phyloP scores from a whole-genome alignment of 2,113 vertebrate species.

The Entomyzon cyanotis region DNA sequence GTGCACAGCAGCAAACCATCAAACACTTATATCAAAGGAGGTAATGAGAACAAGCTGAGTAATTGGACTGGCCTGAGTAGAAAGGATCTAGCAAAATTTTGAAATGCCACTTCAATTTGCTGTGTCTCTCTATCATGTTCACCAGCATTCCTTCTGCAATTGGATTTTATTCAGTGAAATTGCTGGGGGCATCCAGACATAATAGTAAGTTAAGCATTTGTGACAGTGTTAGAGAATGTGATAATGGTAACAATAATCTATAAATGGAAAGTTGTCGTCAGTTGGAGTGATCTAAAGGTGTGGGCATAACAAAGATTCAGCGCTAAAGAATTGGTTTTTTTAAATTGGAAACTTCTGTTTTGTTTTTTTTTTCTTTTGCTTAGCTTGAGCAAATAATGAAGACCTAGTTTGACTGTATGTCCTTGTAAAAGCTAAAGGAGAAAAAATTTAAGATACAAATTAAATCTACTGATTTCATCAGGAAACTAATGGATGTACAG shows the following conservation, averaged over 20 bases:
- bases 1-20: not conserved
- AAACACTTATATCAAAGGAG: not conserved
- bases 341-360: not conserved
- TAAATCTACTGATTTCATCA: not conserved
- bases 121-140: not conserved
- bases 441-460: not conserved
- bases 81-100: slow-evolving; percentile 14
- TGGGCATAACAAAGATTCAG: not conserved
- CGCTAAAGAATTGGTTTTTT: not conserved
- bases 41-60: slow-evolving; percentile 30
- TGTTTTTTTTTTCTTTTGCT: not conserved
- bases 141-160: not conserved
- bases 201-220: slow-evolving; percentile 1
- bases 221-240: slow-evolving; percentile 10
- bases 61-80: not conserved
- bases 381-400: not conserved
- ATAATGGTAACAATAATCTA: slow-evolving; percentile 16
- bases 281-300: not conserved
- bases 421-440: not conserved
- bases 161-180: slow-evolving; percentile 28
- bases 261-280: not conserved
- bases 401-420: not conserved
- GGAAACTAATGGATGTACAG: not conserved
- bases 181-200: not conserved
- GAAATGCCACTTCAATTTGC: slow-evolving; percentile 9